phyloP scores from a whole-genome alignment of 2,888 invertebrate genomes.

The Neocrepidodera transversa region DNA sequence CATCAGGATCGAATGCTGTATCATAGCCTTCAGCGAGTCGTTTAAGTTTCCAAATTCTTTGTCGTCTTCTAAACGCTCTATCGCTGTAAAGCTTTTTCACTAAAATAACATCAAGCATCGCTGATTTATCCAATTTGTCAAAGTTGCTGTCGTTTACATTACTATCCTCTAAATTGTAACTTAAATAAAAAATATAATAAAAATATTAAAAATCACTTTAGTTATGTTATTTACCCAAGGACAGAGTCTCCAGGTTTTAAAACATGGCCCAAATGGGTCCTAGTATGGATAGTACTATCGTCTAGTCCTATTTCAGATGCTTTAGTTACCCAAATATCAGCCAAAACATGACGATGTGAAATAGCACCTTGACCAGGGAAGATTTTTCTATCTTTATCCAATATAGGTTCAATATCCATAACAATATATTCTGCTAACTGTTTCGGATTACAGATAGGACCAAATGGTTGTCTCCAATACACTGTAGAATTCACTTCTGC shows the following conservation, averaged over 20 bases:
- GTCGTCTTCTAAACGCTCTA: slow-evolving; percentile 72
- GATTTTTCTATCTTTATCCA: slow-evolving; percentile 74
- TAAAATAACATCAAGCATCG: slow-evolving; percentile 89
- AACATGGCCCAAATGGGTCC: slow-evolving; percentile 93
- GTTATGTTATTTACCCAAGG: slow-evolving; percentile 72
- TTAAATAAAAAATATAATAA: slow-evolving; percentile 50
- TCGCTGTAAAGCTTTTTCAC: slow-evolving; percentile 91
- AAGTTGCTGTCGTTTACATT: slow-evolving; percentile 91
- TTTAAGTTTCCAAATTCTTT: slow-evolving; percentile 89
- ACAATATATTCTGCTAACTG: slow-evolving; percentile 91
- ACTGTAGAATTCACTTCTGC: slow-evolving; percentile 81
- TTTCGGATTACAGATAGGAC: slow-evolving; percentile 87
- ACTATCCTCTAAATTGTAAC: slow-evolving; percentile 87
- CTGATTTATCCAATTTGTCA: slow-evolving; percentile 76
- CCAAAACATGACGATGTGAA: slow-evolving; percentile 85
- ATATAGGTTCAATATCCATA: slow-evolving; percentile 89
- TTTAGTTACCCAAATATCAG: slow-evolving; percentile 93
- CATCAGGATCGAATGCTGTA: slow-evolving; percentile 68
- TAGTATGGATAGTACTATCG: slow-evolving; percentile 82
- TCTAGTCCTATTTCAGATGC: slow-evolving; percentile 85
- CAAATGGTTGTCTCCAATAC: slow-evolving; percentile 89
- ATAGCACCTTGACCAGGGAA: slow-evolving; percentile 90
- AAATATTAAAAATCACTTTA: background rate
- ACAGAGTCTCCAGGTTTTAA: slow-evolving; percentile 93
- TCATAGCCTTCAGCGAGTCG: slow-evolving; percentile 80